Percentiles rank a stretch among this genome's conserved stretches.
These are phyloP conservation scores for Xylophagus ater DNA, from an alignment of 2,888 invertebrate species.

Conservation along the genomic window DNA sequence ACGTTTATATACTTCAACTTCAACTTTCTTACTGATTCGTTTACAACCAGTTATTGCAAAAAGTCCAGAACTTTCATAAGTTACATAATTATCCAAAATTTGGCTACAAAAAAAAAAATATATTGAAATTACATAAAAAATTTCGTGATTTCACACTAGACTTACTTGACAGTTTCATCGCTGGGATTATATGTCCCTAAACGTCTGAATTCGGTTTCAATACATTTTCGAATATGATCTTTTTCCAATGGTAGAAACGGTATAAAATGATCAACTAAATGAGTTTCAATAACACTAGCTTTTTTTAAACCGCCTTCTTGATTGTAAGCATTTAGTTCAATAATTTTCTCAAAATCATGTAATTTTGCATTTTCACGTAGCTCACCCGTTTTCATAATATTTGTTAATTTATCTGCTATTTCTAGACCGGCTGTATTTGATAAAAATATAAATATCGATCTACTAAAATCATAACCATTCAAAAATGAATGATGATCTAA, in stretches of 20 bases:
- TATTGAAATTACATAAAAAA: constrained; percentile 9
- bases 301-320: constrained; percentile 67
- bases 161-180: constrained; percentile 21
- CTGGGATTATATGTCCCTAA: constrained; percentile 25
- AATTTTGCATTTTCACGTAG: constrained; percentile 51
- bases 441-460: constrained; percentile 77
- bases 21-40: constrained; percentile 68
- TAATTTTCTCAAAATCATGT: constrained; percentile 59
- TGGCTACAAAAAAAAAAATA: constrained; percentile 20
- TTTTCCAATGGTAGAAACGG: constrained; percentile 91
- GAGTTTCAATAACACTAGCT: constrained; percentile 69
- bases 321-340: constrained; percentile 59
- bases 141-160: constrained; percentile 3
- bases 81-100: constrained; percentile 46
- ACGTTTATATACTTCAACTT: constrained; percentile 25
- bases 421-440: constrained; percentile 72
- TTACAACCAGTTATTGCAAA: constrained; percentile 88
- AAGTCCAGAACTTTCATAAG: constrained; percentile 51
- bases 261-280: constrained; percentile 84
- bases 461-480: constrained; percentile 60
- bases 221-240: constrained; percentile 67
- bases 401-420: constrained; percentile 27
- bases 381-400: constrained; percentile 43
- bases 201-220: constrained; percentile 51
- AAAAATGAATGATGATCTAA: constrained; percentile 71